A percentile compares a stretch with the other conserved stretches of the same genome.
Evolutionary conservation across 2,797 vertebrate species (phyloP).

Genomic region (Scyliorhinus canicula): DNA sequence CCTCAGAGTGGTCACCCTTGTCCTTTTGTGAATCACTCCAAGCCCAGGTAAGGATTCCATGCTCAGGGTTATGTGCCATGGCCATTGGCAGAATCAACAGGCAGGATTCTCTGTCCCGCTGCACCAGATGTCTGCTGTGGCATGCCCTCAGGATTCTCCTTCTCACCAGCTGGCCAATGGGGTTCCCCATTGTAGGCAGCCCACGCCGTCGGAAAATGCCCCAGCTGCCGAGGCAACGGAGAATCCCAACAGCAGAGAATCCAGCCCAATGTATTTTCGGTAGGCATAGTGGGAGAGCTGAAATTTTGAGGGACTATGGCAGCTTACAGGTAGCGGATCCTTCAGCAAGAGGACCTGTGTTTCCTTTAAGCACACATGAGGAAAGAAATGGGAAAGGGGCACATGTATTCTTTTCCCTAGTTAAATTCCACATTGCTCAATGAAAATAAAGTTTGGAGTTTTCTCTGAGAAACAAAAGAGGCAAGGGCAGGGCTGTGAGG

Average conservation of each 20-base stretch:
- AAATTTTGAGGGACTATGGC: not conserved
- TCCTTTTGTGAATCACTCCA: not conserved
- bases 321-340: not conserved
- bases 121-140: too few species aligned
- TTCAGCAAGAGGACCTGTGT: not conserved
- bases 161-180: too few species aligned
- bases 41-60: too few species aligned
- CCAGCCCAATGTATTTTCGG: not conserved
- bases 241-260: too few species aligned
- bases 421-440: not conserved
- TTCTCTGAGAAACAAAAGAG: not conserved
- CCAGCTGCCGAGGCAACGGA: too few species aligned
- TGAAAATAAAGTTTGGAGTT: not conserved
- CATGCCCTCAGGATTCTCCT: too few species aligned
- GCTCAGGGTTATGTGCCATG: not conserved
- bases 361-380: not conserved
- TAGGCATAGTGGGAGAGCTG: not conserved
- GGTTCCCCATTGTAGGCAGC: too few species aligned
- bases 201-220: too few species aligned
- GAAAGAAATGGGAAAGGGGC: not conserved
- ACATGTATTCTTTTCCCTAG: not conserved
- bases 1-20: not conserved
- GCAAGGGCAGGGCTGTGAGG: not conserved
- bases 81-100: not conserved
- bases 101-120: too few species aligned